These are phyloP conservation scores for Macrophya alboannulata DNA, from an alignment of 2,888 invertebrate species.

Conservation along the genomic window DNA sequence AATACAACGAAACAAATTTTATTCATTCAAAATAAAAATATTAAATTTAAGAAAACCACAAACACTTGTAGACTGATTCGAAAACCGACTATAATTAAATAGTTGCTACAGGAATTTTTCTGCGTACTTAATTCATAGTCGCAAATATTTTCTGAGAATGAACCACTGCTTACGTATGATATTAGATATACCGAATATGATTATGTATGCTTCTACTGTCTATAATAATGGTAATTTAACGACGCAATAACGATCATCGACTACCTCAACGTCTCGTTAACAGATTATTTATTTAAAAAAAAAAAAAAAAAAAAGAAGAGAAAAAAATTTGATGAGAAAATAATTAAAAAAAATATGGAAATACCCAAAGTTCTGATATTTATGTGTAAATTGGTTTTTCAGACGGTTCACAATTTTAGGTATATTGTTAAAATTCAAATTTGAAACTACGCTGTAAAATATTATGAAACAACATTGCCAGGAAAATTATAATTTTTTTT, in stretches of 20 bases:
- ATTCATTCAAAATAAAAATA: background rate
- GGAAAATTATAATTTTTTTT: background rate
- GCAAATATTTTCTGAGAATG: background rate
- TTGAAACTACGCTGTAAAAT: background rate
- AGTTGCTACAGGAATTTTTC: background rate
- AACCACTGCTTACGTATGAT: background rate
- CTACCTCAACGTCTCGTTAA: background rate
- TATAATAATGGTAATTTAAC: background rate
- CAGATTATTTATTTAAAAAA: background rate
- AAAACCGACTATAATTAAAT: background rate
- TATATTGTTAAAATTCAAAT: background rate
- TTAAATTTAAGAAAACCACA: background rate
- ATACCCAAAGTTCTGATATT: background rate
- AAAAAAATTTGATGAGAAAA: no score
- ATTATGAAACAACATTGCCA: background rate
- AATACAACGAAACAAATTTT: background rate
- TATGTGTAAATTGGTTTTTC: background rate
- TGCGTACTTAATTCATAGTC: background rate
- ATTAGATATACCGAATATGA: background rate
- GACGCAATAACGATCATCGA: background rate
- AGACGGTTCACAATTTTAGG: background rate
- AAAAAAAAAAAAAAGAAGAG: background rate
- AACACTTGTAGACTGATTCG: background rate
- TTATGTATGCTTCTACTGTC: background rate
- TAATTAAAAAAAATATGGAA: background rate